Base-by-base conservation (phyloP, 2,113 vertebrate species). In the Oryzias celebensis region DNA sequence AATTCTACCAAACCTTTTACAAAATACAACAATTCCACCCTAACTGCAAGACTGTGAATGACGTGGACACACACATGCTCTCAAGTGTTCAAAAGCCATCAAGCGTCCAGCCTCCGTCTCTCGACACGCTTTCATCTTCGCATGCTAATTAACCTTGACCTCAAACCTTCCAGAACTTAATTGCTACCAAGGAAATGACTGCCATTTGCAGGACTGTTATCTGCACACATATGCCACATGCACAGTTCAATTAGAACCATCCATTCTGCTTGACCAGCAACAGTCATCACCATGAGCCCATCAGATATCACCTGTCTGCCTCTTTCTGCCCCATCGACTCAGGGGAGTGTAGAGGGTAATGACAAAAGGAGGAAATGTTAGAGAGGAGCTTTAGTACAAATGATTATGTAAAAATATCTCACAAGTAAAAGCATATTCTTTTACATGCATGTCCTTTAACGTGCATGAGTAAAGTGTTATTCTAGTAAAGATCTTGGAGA, bases 81-180 rank as follows among this genome's bases (percentile, higher is more conserved):
- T 66, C 14, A 83, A 84, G 76, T 73, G 58, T 80, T 46, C 68
- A 76, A 76, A 48, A 42, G 47, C 14, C 48, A 79, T 83, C 74
- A 83, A 78, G 64, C 43, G 20, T 64, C 47, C 67, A 48, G 59
- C 48, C 54, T 58, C 56, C 73, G 77, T 78, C 24, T 26, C 65
- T 62, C 64, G 51, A 62, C 58, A 63, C 60, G 23, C 75, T 78
- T 82, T 77, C 58, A 84, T 85, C 77, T 85, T 77, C 73, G 68
- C 78, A 80, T 77, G 81, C 76, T 83, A 85, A 85, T 87, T 86
- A 84, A 84, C 81, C 84, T 81, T 76, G 80, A 80, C 85, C 87
- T 81, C 59, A 76, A 82, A 80, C 71, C 67, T 81, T 58, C 67
- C 26, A 70, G 67, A n/a, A 44, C 52, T 80, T 86, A 86, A 86